These are phyloP conservation scores for Mythimna ferrago DNA, from an alignment of 2,888 invertebrate genomes.

Conservation along the genomic window DNA sequence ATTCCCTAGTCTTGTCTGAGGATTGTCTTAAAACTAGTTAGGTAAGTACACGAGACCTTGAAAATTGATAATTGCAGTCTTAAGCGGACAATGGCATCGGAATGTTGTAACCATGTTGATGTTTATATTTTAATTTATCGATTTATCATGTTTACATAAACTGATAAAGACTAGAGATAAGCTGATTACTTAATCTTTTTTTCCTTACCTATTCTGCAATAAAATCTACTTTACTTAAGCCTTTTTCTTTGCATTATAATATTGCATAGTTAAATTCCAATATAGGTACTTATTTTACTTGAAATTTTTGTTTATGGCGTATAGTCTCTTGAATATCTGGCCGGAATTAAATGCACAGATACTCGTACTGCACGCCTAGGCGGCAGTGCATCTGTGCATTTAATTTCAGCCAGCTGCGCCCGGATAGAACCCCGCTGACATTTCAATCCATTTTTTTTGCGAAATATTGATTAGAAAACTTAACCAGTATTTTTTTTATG, in stretches of 20 bases:
- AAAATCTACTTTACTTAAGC: neutral
- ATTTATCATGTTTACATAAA: neutral
- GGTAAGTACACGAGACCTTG: neutral
- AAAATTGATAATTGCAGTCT: neutral
- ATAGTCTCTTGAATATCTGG: no score
- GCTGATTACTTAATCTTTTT: neutral
- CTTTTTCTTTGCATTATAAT: neutral
- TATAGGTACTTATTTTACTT: no score
- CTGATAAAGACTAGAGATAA: neutral
- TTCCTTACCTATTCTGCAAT: neutral
- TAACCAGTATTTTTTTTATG: no score
- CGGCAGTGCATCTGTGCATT: no score
- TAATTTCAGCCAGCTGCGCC: no score
- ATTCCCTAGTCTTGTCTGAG: neutral
- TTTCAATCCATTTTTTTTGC: no score
- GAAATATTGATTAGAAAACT: no score
- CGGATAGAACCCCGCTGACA: no score
- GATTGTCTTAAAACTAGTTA: conserved; percentile 6
- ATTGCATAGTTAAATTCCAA: no score
- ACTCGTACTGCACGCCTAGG: no score
- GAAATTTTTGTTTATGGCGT: no score
- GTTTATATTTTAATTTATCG: conserved; percentile 4
- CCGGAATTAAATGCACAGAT: no score
- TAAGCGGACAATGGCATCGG: neutral
- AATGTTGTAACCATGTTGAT: neutral